Conservation (phyloP, 2,113 vertebrate genomes). For the Meriones unguiculatus region DNA sequence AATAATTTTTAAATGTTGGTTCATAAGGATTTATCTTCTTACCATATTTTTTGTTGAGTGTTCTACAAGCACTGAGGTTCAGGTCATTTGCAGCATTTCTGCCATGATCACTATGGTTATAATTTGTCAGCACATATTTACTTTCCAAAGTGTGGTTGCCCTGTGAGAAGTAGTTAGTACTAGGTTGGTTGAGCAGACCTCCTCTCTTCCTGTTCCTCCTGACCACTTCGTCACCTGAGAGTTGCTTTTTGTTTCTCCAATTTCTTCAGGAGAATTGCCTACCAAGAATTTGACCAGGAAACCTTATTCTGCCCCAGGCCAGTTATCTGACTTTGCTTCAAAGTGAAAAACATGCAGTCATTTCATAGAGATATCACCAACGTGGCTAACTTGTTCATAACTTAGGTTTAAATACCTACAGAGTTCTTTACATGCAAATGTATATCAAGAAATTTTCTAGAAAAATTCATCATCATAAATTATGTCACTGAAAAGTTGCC, state of each 20-base stretch:
- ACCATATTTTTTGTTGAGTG: not conserved
- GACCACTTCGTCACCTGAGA: not conserved
- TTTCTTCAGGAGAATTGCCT: not conserved
- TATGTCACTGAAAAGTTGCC: constrained; percentile 18
- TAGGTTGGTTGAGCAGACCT: not conserved
- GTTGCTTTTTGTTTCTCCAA: not conserved
- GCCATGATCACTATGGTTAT: constrained; percentile 25
- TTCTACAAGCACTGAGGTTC: constrained; percentile 12
- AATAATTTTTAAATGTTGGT: constrained; percentile 13
- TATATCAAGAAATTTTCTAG: constrained; percentile 33
- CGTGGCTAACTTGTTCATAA: constrained; percentile 14
- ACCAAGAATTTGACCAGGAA: constrained; percentile 12
- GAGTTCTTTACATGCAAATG: constrained; percentile 24
- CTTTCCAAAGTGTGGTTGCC: not conserved
- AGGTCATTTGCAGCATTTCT: not conserved
- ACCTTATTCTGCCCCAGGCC: not conserved
- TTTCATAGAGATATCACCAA: constrained; percentile 18
- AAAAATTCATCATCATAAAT: constrained; percentile 40
- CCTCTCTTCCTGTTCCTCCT: not conserved
- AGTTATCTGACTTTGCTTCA: constrained; percentile 24
- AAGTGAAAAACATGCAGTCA: not conserved
- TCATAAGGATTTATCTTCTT: constrained; percentile 11
- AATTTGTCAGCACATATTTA: not conserved
- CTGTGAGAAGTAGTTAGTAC: not conserved
- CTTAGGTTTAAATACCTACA: constrained; percentile 9